Conservation (phyloP, 2,797 vertebrate species). For the Poecilia picta region DNA sequence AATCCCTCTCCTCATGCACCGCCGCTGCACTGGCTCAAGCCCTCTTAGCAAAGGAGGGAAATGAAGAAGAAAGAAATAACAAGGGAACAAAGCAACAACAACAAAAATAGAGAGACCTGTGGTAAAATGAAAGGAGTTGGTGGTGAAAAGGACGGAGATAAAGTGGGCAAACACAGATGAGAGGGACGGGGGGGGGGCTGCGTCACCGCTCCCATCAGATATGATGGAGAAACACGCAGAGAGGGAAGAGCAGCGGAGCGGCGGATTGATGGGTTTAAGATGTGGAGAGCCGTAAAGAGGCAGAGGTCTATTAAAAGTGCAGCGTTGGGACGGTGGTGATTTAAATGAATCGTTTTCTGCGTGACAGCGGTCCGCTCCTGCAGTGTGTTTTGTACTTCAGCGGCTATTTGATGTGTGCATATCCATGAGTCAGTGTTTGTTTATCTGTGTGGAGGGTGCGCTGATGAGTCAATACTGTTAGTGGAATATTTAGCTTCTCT, state of each 20-base stretch:
- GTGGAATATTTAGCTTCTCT: slow-evolving; percentile 67
- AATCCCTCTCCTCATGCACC: slow-evolving; percentile 68
- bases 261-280: slow-evolving; percentile 71
- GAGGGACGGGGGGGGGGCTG: slow-evolving; percentile 34
- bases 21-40: slow-evolving; percentile 70
- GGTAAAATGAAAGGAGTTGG: slow-evolving; percentile 40
- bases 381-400: slow-evolving; percentile 22
- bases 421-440: slow-evolving; percentile 39
- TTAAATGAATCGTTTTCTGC: slow-evolving; percentile 58
- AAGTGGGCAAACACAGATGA: slow-evolving; percentile 35
- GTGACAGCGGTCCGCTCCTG: slow-evolving; percentile 11
- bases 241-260: slow-evolving; percentile 24
- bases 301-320: slow-evolving; percentile 75
- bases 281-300: slow-evolving; percentile 68
- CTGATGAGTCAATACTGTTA: slow-evolving; percentile 66
- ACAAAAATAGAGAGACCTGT: background rate
- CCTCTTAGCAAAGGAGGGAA: slow-evolving; percentile 38
- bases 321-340: slow-evolving; percentile 63
- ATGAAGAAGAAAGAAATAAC: slow-evolving; percentile 12
- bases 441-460: slow-evolving; percentile 35
- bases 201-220: slow-evolving; percentile 64
- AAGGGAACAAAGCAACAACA: background rate
- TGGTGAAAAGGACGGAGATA: slow-evolving; percentile 31
- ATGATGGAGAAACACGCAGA: slow-evolving; percentile 38
- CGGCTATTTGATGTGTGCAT: slow-evolving; percentile 34